Evolutionary conservation across 2,113 vertebrate species (phyloP), one percentile per base, ranked within the genome.

Genomic region (Haplotaxodon microlepis): DNA sequence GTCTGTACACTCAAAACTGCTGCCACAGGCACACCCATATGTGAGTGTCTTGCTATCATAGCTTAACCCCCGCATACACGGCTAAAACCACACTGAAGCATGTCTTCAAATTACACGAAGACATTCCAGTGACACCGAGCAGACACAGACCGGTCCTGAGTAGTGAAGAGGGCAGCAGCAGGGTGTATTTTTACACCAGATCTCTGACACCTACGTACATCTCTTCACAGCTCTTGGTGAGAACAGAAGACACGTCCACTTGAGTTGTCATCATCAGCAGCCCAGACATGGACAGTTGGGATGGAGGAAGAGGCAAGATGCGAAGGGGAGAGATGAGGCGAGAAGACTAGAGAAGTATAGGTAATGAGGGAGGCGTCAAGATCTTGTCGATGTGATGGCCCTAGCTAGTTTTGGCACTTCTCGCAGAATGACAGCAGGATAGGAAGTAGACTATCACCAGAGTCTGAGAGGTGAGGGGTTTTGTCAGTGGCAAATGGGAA

Each of bases 201-300:
- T 94, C 88, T 78, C 89, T 94, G 94, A 94, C 94, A 95, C 92
- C 92, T 95, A 79, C 86, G 84, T 93, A 85, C 89, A 91, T 94
- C 91, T 93, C 90, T 94, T 94, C 95, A 94, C 95, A 94, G 92
- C 90, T 93, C 90, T 82, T 84, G 90, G 89, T 89, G 93, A 93
- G 95, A 94, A 92, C 89, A 93, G 87, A 92, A 94, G 90, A 95
- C 90, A 90, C 54, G 93, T 94, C 93, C 92, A 90, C 87, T 92
- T 92, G 91, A 93, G 91, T 94, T 93, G 93, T 90, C 93, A 90
- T 93, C 93, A 94, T 2, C 91, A 47, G 69, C 88, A 89, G 81
- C 87, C 59, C 84, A 81, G 91, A 93, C 90, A 83, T 69, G 88
- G 90, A 93, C 92, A 93, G 90, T 86, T 80, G 89, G 85, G 78